Conservation (phyloP, 2,113 vertebrate genomes). For the Myocastor coypus region DNA sequence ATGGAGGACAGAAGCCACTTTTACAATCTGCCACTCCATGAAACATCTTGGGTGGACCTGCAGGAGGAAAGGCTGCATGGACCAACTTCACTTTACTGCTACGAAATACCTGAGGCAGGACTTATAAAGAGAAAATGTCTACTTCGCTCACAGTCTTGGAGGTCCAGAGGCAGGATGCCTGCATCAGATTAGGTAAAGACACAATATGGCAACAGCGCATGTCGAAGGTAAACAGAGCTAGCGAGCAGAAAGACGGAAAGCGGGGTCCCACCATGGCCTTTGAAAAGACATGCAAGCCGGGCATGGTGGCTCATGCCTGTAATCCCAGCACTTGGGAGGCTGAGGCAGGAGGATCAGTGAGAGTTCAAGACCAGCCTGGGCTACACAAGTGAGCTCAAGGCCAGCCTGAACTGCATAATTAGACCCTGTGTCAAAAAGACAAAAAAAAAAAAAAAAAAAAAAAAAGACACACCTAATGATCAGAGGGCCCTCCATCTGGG, state of each 20-base stretch:
- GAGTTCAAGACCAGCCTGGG: too few species aligned
- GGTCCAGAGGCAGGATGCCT: background rate
- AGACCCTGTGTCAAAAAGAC: too few species aligned
- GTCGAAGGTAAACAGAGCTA: background rate
- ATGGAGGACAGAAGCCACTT: background rate
- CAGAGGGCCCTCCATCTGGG: background rate
- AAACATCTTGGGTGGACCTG: background rate
- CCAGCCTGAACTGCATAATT: too few species aligned
- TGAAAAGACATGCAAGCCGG: background rate
- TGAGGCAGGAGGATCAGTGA: too few species aligned
- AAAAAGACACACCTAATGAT: too few species aligned
- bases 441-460: too few species aligned
- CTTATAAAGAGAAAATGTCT: background rate
- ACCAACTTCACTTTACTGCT: background rate
- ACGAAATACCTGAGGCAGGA: background rate
- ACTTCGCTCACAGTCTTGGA: background rate
- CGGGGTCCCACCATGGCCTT: background rate
- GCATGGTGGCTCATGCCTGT: too few species aligned
- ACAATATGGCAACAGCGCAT: background rate
- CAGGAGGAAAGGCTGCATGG: background rate
- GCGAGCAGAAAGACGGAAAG: background rate
- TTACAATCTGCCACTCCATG: background rate
- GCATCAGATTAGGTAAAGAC: background rate
- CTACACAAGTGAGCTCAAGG: too few species aligned
- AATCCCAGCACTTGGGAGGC: too few species aligned